phyloP scores from a whole-genome alignment of 2,113 vertebrate genomes.

The Thunnus maccoyii region DNA sequence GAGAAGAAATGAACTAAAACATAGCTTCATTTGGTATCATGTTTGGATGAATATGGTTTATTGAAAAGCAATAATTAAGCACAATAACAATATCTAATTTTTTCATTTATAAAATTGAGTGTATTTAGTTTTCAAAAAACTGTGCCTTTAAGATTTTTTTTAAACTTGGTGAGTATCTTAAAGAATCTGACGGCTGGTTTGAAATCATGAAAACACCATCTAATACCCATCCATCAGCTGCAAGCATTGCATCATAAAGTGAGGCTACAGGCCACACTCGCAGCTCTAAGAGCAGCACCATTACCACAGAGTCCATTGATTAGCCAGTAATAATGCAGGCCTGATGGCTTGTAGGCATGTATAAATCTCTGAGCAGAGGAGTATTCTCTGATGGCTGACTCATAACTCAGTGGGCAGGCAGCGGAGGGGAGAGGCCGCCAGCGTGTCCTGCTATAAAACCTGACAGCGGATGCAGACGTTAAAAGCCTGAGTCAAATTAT shows the following conservation, averaged over 20 bases:
- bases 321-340: slow-evolving; percentile 34
- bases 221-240: slow-evolving; percentile 27
- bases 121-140: neutral
- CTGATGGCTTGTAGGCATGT: slow-evolving; percentile 27
- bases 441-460: slow-evolving; percentile 37
- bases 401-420: slow-evolving; percentile 37
- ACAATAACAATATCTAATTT: no score
- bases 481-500: slow-evolving; percentile 23
- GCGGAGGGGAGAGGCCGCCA: slow-evolving; percentile 5
- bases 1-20: no score
- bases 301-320: slow-evolving; percentile 46
- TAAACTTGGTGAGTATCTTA: neutral
- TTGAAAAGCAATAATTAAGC: no score
- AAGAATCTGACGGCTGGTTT: neutral
- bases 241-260: slow-evolving; percentile 12
- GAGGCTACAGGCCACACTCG: slow-evolving; percentile 1
- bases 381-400: slow-evolving; percentile 6
- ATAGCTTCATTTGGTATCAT: no score
- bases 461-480: neutral
- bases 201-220: slow-evolving; percentile 7
- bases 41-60: no score
- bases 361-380: slow-evolving; percentile 20
- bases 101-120: no score
- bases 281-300: slow-evolving; percentile 18
- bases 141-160: neutral